Evolutionary conservation across 2,113 vertebrate species (phyloP), one percentile per base, ranked within the genome.

Genomic region (Butastur rufipennis): DNA sequence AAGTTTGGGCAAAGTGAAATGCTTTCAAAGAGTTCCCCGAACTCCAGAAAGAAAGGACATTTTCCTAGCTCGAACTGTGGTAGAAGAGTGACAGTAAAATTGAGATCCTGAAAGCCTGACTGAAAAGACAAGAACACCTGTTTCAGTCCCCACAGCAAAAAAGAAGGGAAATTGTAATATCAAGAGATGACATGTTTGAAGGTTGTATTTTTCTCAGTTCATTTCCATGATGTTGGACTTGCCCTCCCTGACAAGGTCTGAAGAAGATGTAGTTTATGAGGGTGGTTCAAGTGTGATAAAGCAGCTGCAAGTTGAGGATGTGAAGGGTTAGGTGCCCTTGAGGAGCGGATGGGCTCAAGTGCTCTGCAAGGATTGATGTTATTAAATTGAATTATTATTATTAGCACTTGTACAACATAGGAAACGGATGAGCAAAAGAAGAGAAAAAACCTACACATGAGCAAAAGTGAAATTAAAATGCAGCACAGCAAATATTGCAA

Each of bases 331-430:
- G 96, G 87, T 97, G 97, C 91, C 97, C 98, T 98, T 98, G 97
- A 98, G 86, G 81, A 97, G 84, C 0, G 55, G 95, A 98, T 98
- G 95, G 97, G 93, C 96, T 98, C 70, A 81, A 97, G 93, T 94
- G 94, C 82, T 96, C 81, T 93, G 96, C 77, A 93, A 97, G 86
- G 91, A 98, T 95, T 96, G 88, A 98, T 98, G 96, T 96, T 97
- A 98, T 98, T 98, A 98, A 98, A 96, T 95, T 97, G 97, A 98
- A 97, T 98, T 98, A 98, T 98, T 98, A 97, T 98, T 98, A 98
- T 98, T 98, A 98, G 80, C 95, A 93, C 93, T 98, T 98, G 96
- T 96, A 97, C 88, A 97, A 97, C 31, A 94, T 78, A 65, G 19
- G 68, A 36, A 96, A 92, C 65, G 45, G 84, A 97, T 91, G 81